Conservation (phyloP, 1,140 invertebrate genomes). For the Drosophila tristis region DNA sequence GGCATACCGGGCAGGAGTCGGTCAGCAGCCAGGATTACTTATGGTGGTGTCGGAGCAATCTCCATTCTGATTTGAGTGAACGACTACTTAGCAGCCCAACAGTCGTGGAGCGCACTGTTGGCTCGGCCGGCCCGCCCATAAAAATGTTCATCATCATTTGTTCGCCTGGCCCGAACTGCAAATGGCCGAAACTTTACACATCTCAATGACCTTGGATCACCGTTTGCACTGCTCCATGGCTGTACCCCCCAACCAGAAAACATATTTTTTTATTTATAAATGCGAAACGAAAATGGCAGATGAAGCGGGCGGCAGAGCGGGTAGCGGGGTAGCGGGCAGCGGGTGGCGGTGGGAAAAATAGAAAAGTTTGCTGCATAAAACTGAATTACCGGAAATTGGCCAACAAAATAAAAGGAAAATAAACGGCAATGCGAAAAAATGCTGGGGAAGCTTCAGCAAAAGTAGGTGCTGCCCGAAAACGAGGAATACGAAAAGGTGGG, state of each 20-base stretch:
- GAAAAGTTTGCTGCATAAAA: slow-evolving; percentile 80
- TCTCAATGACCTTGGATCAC: slow-evolving; percentile 49
- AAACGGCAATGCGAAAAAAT: slow-evolving; percentile 67
- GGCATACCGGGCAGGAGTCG: no score
- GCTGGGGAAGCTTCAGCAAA: slow-evolving; percentile 31
- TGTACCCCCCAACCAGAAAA: not conserved
- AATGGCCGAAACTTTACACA: slow-evolving; percentile 55
- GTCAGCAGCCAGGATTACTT: no score
- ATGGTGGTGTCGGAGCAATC: no score
- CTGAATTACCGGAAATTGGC: slow-evolving; percentile 82
- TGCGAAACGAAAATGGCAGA: slow-evolving; percentile 41
- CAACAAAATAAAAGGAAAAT: slow-evolving; percentile 65
- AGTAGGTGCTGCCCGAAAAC: slow-evolving; percentile 66
- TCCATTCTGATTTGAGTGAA: slow-evolving; percentile 24
- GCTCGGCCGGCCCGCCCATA: slow-evolving; percentile 16
- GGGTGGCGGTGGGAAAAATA: slow-evolving; percentile 53
- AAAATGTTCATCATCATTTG: slow-evolving; percentile 56
- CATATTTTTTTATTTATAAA: slow-evolving; percentile 56
- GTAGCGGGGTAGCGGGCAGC: not conserved
- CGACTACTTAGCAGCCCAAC: not conserved
- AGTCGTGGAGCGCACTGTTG: slow-evolving; percentile 41
- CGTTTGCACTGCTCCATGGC: no score
- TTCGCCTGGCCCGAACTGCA: slow-evolving; percentile 50
- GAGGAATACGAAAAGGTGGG: slow-evolving; percentile 31
- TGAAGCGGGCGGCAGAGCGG: not conserved